Conservation (phyloP, 2,797 vertebrate species). For the Pangasius larnaudii region DNA sequence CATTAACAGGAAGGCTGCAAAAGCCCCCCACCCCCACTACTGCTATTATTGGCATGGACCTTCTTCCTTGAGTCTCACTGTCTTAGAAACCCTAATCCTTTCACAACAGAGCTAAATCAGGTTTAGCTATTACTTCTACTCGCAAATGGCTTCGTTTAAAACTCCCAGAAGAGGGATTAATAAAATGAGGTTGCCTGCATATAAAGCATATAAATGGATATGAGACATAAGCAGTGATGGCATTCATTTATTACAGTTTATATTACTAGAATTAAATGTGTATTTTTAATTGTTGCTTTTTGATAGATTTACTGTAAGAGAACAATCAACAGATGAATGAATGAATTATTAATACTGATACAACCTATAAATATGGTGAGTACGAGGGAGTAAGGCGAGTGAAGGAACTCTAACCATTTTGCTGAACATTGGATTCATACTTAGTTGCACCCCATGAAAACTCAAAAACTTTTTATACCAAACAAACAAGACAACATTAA, state of each 20-base stretch:
- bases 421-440: slow-evolving; percentile 9
- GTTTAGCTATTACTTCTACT: slow-evolving; percentile 33
- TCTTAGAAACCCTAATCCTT: slow-evolving; percentile 48
- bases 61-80: slow-evolving; percentile 33
- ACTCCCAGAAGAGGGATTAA: slow-evolving; percentile 37
- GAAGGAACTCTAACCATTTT: not conserved
- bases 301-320: not conserved
- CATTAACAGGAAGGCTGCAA: not conserved
- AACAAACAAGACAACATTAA: slow-evolving; percentile 69
- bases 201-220: slow-evolving; percentile 21
- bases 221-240: slow-evolving; percentile 12
- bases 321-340: not conserved
- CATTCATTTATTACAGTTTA: not conserved
- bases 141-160: slow-evolving; percentile 36
- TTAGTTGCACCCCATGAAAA: slow-evolving; percentile 34
- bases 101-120: slow-evolving; percentile 42
- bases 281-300: slow-evolving; percentile 3
- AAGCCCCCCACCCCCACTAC: not conserved
- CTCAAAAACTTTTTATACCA: slow-evolving; percentile 53
- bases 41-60: slow-evolving; percentile 38
- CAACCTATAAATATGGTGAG: not conserved
- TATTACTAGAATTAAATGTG: not conserved
- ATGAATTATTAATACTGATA: not conserved
- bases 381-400: not conserved
- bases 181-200: slow-evolving; percentile 17